Conservation (phyloP, 2,113 vertebrate genomes). For the Oriolus oriolus region DNA sequence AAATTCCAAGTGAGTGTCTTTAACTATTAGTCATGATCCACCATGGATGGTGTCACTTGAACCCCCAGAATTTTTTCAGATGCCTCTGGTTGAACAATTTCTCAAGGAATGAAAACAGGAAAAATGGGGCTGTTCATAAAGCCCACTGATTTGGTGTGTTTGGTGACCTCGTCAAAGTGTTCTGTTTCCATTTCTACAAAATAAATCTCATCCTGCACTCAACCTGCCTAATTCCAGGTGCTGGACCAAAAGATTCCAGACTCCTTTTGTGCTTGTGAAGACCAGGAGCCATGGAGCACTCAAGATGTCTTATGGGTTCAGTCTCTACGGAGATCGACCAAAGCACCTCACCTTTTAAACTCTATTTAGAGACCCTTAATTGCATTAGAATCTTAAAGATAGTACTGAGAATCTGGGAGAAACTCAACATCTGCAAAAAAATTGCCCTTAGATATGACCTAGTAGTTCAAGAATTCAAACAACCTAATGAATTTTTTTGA, state of each 20-base stretch:
- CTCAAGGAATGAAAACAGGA: background rate
- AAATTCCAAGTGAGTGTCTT: background rate
- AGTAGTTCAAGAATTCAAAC: background rate
- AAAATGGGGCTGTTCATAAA: background rate
- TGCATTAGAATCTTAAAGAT: background rate
- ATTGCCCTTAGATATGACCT: background rate
- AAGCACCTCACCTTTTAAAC: background rate
- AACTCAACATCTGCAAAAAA: background rate
- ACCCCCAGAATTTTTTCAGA: background rate
- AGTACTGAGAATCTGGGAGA: background rate
- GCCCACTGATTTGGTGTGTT: fast-evolving
- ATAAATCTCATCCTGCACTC: background rate
- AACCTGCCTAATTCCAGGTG: background rate
- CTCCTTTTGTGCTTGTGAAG: background rate
- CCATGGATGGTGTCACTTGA: background rate
- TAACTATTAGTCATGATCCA: background rate
- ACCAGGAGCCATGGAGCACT: background rate
- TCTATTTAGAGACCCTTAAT: background rate
- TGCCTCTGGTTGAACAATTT: background rate
- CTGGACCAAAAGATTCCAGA: background rate
- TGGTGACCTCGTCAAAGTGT: background rate
- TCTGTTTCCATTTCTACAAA: background rate
- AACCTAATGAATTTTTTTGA: background rate
- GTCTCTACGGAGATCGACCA: background rate
- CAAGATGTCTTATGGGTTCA: background rate